Conservation (phyloP, 2,797 vertebrate genomes). For the Sciaenops ocellatus region DNA sequence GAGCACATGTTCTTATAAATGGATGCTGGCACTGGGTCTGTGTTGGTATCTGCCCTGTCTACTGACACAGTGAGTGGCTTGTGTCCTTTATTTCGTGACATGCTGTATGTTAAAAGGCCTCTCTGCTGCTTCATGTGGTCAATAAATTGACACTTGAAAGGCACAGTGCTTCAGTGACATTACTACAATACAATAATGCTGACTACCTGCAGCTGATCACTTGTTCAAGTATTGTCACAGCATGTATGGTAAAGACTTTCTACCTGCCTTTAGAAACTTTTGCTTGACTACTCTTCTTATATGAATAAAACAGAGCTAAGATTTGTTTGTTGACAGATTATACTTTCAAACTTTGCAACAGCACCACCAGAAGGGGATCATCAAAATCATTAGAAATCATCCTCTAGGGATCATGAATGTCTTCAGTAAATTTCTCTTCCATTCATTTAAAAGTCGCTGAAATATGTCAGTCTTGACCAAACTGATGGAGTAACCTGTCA, state of each 20-base stretch:
- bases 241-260: conserved; percentile 42
- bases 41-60: not conserved
- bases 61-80: not conserved
- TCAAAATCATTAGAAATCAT: no score
- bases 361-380: not conserved
- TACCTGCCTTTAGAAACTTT: not conserved
- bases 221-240: conserved; percentile 39
- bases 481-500: not conserved
- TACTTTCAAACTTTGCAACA: not conserved
- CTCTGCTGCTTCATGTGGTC: conserved; percentile 10
- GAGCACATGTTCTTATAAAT: not conserved
- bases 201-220: conserved; percentile 26
- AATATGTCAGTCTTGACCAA: not conserved
- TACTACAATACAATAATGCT: conserved; percentile 50
- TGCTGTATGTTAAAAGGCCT: not conserved
- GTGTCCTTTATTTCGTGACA: not conserved
- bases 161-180: conserved; percentile 28
- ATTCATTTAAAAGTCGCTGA: not conserved
- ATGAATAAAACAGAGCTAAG: not conserved
- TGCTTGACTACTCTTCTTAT: not conserved
- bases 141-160: not conserved
- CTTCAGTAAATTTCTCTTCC: not conserved
- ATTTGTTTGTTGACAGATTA: not conserved
- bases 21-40: not conserved
- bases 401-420: not conserved